A percentile compares a stretch with the other conserved stretches of the same genome.
Conservation (phyloP, 2,113 vertebrate genomes). For the Penelope pileata region DNA sequence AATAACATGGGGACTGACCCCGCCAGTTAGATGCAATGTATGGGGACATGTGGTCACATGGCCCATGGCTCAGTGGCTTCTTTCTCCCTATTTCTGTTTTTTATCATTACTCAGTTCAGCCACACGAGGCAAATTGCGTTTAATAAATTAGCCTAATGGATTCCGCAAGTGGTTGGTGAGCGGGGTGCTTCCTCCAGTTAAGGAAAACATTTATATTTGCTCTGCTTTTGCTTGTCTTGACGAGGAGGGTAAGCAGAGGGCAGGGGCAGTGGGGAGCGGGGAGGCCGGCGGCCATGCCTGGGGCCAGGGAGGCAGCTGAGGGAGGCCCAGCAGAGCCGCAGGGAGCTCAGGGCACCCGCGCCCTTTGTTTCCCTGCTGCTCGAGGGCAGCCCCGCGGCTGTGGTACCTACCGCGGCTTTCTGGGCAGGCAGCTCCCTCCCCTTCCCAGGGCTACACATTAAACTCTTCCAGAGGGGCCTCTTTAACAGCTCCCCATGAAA, state of each 20-base stretch:
- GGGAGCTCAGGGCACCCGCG: neutral
- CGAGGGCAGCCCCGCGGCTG: neutral
- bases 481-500: conserved; percentile 84
- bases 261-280: neutral
- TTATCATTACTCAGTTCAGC: conserved; percentile 89
- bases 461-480: conserved; percentile 76
- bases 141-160: conserved; percentile 98
- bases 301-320: neutral
- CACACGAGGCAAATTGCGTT: conserved; percentile 92
- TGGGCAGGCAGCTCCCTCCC: conserved; percentile 25
- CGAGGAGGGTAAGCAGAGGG: conserved; percentile 54
- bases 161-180: conserved; percentile 91
- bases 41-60: rapidly evolving
- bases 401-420: conserved; percentile 57
- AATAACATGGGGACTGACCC: rapidly evolving
- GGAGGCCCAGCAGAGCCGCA: neutral
- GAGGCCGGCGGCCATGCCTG: neutral
- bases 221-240: conserved; percentile 62
- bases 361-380: conserved; percentile 39
- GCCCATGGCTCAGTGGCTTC: neutral
- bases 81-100: conserved; percentile 77
- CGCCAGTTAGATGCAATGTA: neutral
- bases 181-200: conserved; percentile 89
- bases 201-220: conserved; percentile 92
- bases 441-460: conserved; percentile 51